Base-by-base conservation (phyloP, 1,140 invertebrate species). In the Stegodyphus mimosarum region DNA sequence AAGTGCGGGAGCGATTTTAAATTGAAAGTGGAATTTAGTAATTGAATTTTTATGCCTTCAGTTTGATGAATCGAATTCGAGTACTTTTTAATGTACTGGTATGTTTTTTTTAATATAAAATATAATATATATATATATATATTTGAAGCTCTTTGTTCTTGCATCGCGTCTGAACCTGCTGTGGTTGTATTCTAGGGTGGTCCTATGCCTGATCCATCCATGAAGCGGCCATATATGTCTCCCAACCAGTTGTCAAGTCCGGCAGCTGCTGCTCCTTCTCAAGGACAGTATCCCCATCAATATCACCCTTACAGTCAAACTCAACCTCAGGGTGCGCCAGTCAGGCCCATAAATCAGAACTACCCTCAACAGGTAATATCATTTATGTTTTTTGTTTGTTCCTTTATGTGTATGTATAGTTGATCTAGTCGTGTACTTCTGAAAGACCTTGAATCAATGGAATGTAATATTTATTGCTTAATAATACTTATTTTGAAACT, bases 131-230 rank as follows among this genome's bases (percentile, higher is more conserved):
- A 3, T 33, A 33, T 33, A 33, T 33, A 5, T 74, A 2, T 74
- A 53, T 60, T 74, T n/a, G 52, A n/a, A n/a, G n/a, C n/a, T 52
- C 53, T 74, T 18, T 67, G 17, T 5, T 60, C 15, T 9, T 60
- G 55, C 9, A 60, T 9, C 55, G 55, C 2, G 55, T 60, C 9
- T 9, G 9, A 60, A 60, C 0, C 9, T 60, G 55, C 55, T 72
- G 9, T 72, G 18, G 3, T 72, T 10, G 18, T 72, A 7, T 72
- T 50, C n/a, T 72, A 74, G 70, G 81, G 81, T 69, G 81, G 72
- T 84, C 72, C 72, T 15, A 70, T 84, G 64, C 64, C 81, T 49
- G 81, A 84, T 84, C 81, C 81, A 15, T 84, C 81, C 50, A 75
- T 76, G 72, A 84, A 84, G 60, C 72, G 81, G 51, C 72, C 81